Conservation (phyloP, 2,888 invertebrate species). For the Xanthorhoe designata region DNA sequence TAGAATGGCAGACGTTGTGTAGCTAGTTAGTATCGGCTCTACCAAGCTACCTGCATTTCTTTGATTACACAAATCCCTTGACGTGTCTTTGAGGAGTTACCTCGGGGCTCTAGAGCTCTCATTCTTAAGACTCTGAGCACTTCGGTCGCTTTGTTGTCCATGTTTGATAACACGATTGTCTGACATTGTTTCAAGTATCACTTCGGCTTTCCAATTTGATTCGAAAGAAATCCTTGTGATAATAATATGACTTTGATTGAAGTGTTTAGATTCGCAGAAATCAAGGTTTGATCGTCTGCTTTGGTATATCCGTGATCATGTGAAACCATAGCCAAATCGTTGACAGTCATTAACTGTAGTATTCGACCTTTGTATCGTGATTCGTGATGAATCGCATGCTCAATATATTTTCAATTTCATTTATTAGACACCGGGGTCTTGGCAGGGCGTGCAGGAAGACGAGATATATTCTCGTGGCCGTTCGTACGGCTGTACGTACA, state of each 20-base stretch:
- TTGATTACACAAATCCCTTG: conserved; percentile 21
- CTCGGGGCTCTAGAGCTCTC: conserved; percentile 2
- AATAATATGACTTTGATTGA: not conserved
- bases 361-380: conserved; percentile 40
- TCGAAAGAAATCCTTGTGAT: not conserved
- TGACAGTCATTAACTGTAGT: conserved; percentile 32
- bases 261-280: conserved; percentile 5
- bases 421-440: conserved; percentile 45
- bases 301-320: conserved; percentile 26
- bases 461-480: conserved; percentile 24
- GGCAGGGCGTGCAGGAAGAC: conserved; percentile 67
- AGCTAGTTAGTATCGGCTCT: not conserved
- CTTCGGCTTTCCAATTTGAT: not conserved
- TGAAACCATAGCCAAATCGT: conserved; percentile 34
- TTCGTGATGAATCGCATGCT: conserved; percentile 36
- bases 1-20: not conserved
- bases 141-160: conserved; percentile 10
- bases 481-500: conserved; percentile 11
- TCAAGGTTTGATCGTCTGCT: conserved; percentile 18
- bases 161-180: conserved; percentile 13
- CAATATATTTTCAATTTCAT: conserved; percentile 40
- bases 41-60: conserved; percentile 13
- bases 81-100: conserved; percentile 18
- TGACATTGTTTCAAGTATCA: conserved; percentile 5
- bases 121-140: conserved; percentile 5